Evolutionary conservation across 1,140 invertebrate genomes (phyloP), one percentile per base, ranked within the genome.

Genomic region (Cydia splendana): DNA sequence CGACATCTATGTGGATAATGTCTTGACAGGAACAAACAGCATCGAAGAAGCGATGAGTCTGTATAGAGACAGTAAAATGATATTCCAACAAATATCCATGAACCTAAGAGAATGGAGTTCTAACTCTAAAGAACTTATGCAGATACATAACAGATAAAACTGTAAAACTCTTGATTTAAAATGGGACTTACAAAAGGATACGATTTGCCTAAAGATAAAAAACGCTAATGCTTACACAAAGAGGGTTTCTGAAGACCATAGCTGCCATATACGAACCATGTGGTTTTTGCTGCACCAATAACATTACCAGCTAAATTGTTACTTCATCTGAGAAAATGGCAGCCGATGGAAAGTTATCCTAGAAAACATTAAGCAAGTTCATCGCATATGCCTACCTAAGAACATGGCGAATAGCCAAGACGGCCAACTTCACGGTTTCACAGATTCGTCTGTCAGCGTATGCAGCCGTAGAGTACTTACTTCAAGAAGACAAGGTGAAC

Each of bases 231-330:
- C 15, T 12, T 9, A 38, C 13, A 78, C 79, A 4, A 80, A 80
- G 62, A 57, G 76, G 74, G 57, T 6, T 80, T 38, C 67, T 83
- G 51, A 79, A 77, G 24, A 45, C 62, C n/a, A 75, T 78, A 51
- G 78, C 80, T 53, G 77, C 75, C 12, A 65, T 81, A 15, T 81
- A 77, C 45, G 80, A 81, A 65, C 79, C 79, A 10, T 81, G 82
- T 76, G 78, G 80, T 13, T 78, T n/a, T 81, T 57, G 73, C 75
- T 13, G 67, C 53, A 15, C 80, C 82, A 24, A 30, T 77, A 12
- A 45, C 80, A 20, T 45, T 84, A 12, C 79, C 80, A 65, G 80
- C 77, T 48, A 84, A 84, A 76, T 12, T 79, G 18, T 77, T 80
- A 24, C 74, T 84, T 38, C 82, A 65, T 42, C 65, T 34, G 65